Base-by-base conservation (phyloP, 2,797 vertebrate genomes). In the Novumbra hubbsi region DNA sequence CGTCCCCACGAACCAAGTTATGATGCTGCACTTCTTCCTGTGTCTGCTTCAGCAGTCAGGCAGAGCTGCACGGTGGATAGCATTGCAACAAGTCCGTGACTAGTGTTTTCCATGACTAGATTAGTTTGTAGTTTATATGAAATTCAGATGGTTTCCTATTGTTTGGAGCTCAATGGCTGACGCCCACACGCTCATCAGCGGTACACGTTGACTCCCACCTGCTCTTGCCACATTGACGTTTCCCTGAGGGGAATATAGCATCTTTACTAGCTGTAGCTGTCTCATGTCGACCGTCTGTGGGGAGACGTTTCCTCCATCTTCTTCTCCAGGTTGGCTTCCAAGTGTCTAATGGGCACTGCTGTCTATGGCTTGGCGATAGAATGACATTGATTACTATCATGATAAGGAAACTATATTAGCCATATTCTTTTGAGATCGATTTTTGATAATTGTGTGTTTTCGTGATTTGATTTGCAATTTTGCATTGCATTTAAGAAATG, bases 21-120 rank as follows among this genome's bases (percentile, higher is more conserved):
- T 64, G 62, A 28, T 64, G 62, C 62, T 64, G 62, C 21, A 60
- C 62, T 64, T 27, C 5, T 64, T 64, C 62, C 28, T 7, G 55
- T 60, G 8, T 60, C 55, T 32, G 28, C 27, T 64, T 32, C 11
- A 32, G 62, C 4, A 14, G 28, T 63, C 21, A 63, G 11, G 60
- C 15, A 15, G 27, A 63, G 15, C 27, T 27, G 12, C 60, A 63
- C 2, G 0, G n/a, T 14, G 60, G 27, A 63, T 30, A 5, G 60
- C n/a, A 62, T 28, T 24, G 28, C 17, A 62, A 15, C 60, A 62
- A 63, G 41, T 62, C 38, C 62, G 45, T 72, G 57, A 12, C 41
- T 45, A 45, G 9, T 45, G 1, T 45, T 45, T 64, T 64, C 27
- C n/a, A 21, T 21, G 52, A 57, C 41, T 45, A 45, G 41, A 11